Evolutionary conservation across 2,888 invertebrate species (phyloP).

Genomic region (Ormia ochracea): DNA sequence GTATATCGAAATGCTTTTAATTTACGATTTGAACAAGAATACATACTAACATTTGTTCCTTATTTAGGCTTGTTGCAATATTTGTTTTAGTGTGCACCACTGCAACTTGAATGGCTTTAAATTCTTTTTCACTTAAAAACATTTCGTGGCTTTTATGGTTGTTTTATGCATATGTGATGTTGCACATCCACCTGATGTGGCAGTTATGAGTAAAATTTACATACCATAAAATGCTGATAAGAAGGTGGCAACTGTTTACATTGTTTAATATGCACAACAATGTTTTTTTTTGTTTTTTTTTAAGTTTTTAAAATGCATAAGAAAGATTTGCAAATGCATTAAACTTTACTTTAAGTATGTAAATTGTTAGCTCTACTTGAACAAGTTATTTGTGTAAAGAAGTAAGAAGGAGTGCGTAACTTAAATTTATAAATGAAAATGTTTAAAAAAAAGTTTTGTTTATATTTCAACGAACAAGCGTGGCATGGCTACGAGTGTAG

Average conservation of each 20-base stretch:
- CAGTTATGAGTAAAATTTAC: conserved; percentile 60
- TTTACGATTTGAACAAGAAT: too few species aligned
- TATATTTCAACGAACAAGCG: too few species aligned
- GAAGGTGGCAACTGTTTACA: conserved; percentile 62
- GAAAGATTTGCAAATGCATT: conserved; percentile 29
- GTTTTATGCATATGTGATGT: conserved; percentile 54
- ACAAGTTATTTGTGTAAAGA: neutral
- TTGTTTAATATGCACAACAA: conserved; percentile 60
- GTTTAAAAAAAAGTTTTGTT: neutral
- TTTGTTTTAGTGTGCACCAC: neutral
- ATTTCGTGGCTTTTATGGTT: conserved; percentile 51
- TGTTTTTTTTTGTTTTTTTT: conserved; percentile 1
- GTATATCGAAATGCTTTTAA: too few species aligned
- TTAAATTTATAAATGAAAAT: neutral
- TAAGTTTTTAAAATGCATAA: neutral
- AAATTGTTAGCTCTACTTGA: conserved; percentile 21
- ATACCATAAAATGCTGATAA: conserved; percentile 61
- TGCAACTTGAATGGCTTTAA: neutral
- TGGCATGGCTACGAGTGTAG: too few species aligned
- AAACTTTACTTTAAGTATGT: conserved; percentile 11
- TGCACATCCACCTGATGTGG: conserved; percentile 60
- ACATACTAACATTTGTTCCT: too few species aligned
- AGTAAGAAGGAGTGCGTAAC: neutral
- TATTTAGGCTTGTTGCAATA: too few species aligned
- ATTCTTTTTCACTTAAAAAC: conserved; percentile 11